Evolutionary conservation across 53 echinoderm and acorn worm species (phyloP), one percentile per base, ranked within the genome.

Genomic region (Hippasteria phrygiana): DNA sequence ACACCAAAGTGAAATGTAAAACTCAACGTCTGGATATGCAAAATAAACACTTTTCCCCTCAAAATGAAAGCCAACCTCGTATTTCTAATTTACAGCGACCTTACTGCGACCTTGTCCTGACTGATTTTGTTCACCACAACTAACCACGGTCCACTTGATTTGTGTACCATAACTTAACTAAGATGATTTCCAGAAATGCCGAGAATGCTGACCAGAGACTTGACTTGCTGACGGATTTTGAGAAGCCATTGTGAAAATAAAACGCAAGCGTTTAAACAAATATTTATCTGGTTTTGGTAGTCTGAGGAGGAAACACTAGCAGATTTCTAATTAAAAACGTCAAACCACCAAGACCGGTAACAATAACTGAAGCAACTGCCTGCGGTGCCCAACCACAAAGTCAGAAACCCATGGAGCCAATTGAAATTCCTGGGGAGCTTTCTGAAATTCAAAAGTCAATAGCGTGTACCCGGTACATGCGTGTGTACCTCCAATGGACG

Each of bases 221-320:
- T 66, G 2, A 82, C 9, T 43, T 43, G 38, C 17, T 22, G 59
- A 24, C 26, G 26, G n/a, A 36, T 33, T n/a, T 64, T 26, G 32
- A 35, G 66, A 31, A 66, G 66, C 11, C 43, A 41, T 39, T 12
- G 62, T 26, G 82, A 46, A 43, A 82, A 82, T 33, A 45, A 42
- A 65, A 65, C 64, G 31, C 64, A 82, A 65, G 46, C 65, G 82
- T 65, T 45, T 65, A 47, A 13, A 65, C 82, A 82, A 82, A 82
- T 82, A 82, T 82, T 82, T 82, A 82, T 64, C 5, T 64, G 63
- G 46, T 16, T 8, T n/a, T 55, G 24, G 40, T 27, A 33, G 17
- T 28, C 22, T 29, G 11, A 29, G n/a, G 3, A 47, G 8, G 82
- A 82, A 82, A 82, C 82, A 64, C 64, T 82, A 82, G 29, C 66